Evolutionary conservation across 2,113 vertebrate genomes (phyloP), one percentile per base, ranked within the genome.

Genomic region (Xiphias gladius): DNA sequence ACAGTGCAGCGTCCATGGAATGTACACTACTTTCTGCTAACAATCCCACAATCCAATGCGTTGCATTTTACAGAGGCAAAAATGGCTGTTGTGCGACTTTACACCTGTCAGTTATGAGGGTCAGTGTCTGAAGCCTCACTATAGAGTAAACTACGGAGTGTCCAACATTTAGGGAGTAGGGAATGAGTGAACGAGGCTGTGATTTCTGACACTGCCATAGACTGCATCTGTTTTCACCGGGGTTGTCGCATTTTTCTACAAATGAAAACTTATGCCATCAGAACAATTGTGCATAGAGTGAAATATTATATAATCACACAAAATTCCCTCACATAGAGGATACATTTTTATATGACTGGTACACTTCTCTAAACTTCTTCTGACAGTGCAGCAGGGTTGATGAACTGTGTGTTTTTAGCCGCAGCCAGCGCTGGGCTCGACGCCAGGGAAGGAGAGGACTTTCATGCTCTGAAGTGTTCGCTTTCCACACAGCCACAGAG

Each of bases 401-500:
- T 89, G 22, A 68, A 71, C 63, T 67, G 48, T 54, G 41, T 54
- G 63, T 80, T 77, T 78, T 76, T 73, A 69, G 77, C 75, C 61
- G 68, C 24, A 86, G 79, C 72, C 67, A 83, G 76, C 13, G 54
- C 62, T 79, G 66, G 83, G 85, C 88, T 79, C 4, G 2, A 67
- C 35, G 92, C 89, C 90, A 91, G 76, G 62, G 66, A 55, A 83
- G 58, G 61, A 85, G 72, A 86, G 48, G 75, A 48, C 69, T 79
- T 63, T 80, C 32, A 68, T 85, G 59, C 61, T 70, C 76, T 66
- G 64, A 79, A 80, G 64, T 57, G 82, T 66, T 83, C 16, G 16
- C 79, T 86, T 87, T 84, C 80, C 72, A 74, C 77, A 71, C 57
- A 57, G 70, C 76, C 69, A 64, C 62, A 90, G 71, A 83, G 50